phyloP scores from a whole-genome alignment of 2,888 invertebrate genomes.

The Dynastes maya region DNA sequence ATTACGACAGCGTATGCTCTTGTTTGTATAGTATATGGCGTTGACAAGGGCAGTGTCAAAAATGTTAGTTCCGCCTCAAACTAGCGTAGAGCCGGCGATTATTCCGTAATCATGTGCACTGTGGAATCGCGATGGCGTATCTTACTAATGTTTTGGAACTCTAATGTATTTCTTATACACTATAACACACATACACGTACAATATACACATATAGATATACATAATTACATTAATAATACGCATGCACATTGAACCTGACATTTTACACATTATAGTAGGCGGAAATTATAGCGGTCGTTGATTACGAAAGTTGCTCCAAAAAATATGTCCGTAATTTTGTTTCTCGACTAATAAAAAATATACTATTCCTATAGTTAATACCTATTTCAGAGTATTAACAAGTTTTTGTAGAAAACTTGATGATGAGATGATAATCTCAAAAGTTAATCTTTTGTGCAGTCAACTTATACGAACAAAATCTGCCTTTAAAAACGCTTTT shows the following conservation, averaged over 20 bases:
- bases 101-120: conserved; percentile 50
- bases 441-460: no score
- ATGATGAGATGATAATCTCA: no score
- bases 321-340: neutral
- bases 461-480: no score
- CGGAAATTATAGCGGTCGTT: neutral
- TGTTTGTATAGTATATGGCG: conserved; percentile 25
- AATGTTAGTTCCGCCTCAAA: conserved; percentile 55
- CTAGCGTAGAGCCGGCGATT: conserved; percentile 57
- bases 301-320: neutral
- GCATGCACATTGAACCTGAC: conserved; percentile 24
- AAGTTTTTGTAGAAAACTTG: no score
- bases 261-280: conserved; percentile 32
- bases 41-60: conserved; percentile 54
- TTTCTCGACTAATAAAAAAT: no score
- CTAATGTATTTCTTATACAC: conserved; percentile 31
- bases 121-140: conserved; percentile 37
- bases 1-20: conserved; percentile 16
- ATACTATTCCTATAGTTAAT: no score
- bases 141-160: conserved; percentile 30
- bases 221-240: conserved; percentile 36
- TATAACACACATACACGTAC: neutral
- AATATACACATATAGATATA: conserved; percentile 4
- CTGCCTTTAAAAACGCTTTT: no score
- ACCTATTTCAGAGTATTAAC: no score